Percentiles rank a stretch among this genome's conserved stretches.
These are phyloP conservation scores for Hypomecis punctinalis DNA, from an alignment of 2,888 invertebrate genomes.

Conservation along the genomic window DNA sequence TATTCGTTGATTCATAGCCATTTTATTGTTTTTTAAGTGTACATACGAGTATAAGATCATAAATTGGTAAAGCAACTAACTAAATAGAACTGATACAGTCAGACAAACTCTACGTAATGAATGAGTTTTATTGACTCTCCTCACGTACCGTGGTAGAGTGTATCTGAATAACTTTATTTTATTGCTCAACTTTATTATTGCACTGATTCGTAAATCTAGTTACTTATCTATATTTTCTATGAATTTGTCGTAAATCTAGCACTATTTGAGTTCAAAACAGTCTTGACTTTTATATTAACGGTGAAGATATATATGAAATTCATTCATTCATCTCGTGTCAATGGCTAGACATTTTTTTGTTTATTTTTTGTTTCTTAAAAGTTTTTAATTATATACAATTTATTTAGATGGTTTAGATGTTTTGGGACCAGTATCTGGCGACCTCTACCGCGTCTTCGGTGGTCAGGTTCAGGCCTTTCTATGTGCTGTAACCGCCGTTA, in stretches of 20 bases:
- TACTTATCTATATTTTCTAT: background rate
- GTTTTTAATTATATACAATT: no score
- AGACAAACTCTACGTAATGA: background rate
- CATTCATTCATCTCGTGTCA: no score
- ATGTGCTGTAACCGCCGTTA: no score
- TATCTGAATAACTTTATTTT: constrained; percentile 11
- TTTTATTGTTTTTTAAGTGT: no score
- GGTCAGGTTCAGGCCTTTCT: no score
- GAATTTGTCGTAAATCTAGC: constrained; percentile 1
- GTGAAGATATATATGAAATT: background rate
- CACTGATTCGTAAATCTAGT: constrained; percentile 3
- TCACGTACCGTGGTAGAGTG: constrained; percentile 3
- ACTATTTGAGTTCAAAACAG: background rate
- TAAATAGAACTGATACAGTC: constrained; percentile 2
- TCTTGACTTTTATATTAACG: background rate
- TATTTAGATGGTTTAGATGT: no score
- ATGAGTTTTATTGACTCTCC: constrained; percentile 13
- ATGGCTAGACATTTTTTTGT: no score
- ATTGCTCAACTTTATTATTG: constrained; percentile 9
- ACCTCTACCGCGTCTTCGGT: no score
- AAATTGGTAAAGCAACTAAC: background rate
- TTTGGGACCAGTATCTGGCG: no score
- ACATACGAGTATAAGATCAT: background rate
- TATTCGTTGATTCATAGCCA: no score
- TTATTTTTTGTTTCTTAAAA: no score